Base-by-base conservation (phyloP, 2,888 invertebrate species). In the Zelleria hepariella region DNA sequence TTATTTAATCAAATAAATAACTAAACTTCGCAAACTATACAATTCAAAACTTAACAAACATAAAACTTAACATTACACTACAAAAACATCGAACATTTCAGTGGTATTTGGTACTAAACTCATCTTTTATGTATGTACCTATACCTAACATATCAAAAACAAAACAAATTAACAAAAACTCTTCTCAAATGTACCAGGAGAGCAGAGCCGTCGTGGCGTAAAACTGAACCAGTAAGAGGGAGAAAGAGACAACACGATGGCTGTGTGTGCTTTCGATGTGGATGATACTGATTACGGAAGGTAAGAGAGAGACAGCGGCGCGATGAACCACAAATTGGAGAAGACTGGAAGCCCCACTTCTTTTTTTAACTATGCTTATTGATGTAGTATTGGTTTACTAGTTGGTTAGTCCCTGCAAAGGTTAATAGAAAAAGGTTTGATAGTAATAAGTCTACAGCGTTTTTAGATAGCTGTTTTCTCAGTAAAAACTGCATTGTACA, bases 191-290 rank as follows among this genome's bases (percentile, higher is more conserved):
- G 51, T 68, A 72, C 68, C 68, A 72, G 69, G 69, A 67, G 57
- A 55, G 60, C 66, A 69, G 62, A 69, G 65, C 68, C 67, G 65
- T 68, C n/a, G 64, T 62, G 68, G 62, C 67, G 66, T 42, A 42
- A 42, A 42, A 42, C 32, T 42, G 32, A 42, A 66, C 57, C 55
- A 54, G 62, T 68, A 68, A 63, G 58, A 64, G 59, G 66, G 67
- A 68, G 63, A 70, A 65, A 72, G 66, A 71, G 68, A 78, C 72
- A 75, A 73, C 71, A 72, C 75, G 73, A 79, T 78, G 78, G 64
- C 71, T 70, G 73, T 75, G 73, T 71, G 62, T 77, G 75, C 73
- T 72, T 72, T 73, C 65, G n/a, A n/a, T 15, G 26, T 58, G 27
- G 51, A 58, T 51, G 51, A 52, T 57, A 27, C 51, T 51, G 51